Evolutionary conservation across 53 echinoderm and acorn worm species (phyloP).

Genomic region (Temnopleurus reevesii): DNA sequence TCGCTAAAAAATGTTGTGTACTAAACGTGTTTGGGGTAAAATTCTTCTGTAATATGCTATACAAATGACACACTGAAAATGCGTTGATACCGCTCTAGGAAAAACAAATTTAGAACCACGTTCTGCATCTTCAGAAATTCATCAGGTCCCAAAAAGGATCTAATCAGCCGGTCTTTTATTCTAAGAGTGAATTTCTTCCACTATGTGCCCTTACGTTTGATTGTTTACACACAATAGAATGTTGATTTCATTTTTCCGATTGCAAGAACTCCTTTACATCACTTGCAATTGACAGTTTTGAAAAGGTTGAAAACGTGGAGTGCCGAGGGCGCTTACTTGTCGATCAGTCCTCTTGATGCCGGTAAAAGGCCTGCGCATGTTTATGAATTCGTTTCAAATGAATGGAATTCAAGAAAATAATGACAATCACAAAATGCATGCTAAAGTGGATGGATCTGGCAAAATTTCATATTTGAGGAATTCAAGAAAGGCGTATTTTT

Average conservation of each 20-base stretch:
- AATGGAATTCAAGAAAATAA: constrained; percentile 31
- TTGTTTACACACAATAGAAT: not conserved
- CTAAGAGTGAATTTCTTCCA: no score
- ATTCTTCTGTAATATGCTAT: no score
- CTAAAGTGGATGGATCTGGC: not conserved
- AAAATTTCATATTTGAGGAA: not conserved
- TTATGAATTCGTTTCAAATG: constrained; percentile 2
- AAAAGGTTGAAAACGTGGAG: constrained; percentile 50
- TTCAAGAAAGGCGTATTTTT: not conserved
- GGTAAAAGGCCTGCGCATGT: not conserved
- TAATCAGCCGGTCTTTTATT: no score
- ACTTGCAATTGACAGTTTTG: constrained; percentile 5
- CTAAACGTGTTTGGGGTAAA: no score
- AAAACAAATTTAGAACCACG: no score
- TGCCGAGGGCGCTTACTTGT: constrained; percentile 21
- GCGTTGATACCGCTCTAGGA: no score
- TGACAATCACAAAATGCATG: not conserved
- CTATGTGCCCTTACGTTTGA: no score
- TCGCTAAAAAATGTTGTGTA: no score
- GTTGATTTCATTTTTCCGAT: not conserved
- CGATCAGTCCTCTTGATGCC: not conserved
- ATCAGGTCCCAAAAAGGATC: no score
- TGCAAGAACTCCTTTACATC: not conserved
- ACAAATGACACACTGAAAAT: no score
- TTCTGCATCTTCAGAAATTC: no score